Percentiles rank a stretch among this genome's conserved stretches.
phyloP scores from a whole-genome alignment of 1,140 invertebrate genomes.

The Ostrea denselamellosa region DNA sequence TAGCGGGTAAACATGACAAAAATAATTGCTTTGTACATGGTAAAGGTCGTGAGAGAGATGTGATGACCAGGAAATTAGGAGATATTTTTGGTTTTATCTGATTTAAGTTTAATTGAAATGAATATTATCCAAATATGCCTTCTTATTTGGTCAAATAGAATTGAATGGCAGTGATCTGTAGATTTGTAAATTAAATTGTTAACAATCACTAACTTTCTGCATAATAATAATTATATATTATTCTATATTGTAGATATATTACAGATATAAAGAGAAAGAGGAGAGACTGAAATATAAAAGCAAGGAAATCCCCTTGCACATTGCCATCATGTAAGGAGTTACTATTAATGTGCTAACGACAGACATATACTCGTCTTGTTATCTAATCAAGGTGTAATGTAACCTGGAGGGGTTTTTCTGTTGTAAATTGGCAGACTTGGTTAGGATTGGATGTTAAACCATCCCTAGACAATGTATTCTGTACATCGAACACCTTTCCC shows the following conservation, averaged over 20 bases:
- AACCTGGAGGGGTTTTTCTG: background rate
- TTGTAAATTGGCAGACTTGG: conserved; percentile 8
- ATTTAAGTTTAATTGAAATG: too few species aligned
- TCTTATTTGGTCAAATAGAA: too few species aligned
- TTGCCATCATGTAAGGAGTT: background rate
- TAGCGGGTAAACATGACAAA: too few species aligned
- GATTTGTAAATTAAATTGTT: too few species aligned
- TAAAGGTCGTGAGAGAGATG: too few species aligned
- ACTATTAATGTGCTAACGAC: background rate
- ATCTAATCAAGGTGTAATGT: conserved; percentile 29
- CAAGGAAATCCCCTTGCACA: conserved; percentile 24
- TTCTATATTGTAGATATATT: background rate
- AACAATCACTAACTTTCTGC: background rate
- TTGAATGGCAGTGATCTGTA: too few species aligned
- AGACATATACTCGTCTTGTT: background rate
- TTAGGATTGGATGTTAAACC: background rate
- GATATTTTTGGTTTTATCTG: too few species aligned
- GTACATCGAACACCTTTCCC: background rate
- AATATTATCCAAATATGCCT: too few species aligned
- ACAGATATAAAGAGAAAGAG: background rate
- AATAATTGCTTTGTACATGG: too few species aligned
- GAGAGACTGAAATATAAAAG: background rate
- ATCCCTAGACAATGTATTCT: conserved; percentile 20
- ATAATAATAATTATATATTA: background rate
- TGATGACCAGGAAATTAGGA: too few species aligned